Evolutionary conservation across 1,140 invertebrate species (phyloP), one percentile per base, ranked within the genome.

Genomic region (Brachionus paranguensis): DNA sequence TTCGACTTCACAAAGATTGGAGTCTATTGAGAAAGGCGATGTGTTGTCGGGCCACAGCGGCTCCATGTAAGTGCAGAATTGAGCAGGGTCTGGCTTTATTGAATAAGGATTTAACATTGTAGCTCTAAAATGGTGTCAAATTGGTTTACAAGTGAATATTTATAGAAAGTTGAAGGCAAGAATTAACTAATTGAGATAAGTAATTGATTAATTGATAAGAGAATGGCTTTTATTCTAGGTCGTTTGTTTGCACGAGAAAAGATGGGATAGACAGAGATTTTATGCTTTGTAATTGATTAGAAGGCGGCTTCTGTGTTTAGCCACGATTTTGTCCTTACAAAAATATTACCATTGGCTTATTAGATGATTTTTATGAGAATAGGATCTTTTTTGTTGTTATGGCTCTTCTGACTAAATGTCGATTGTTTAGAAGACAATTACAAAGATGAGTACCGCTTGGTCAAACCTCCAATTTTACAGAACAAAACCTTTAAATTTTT

Each of bases 151-250:
- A 68, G 29, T 68, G 27, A 68, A 33, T 14, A 68, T 68, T 33
- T 33, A 68, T 68, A 68, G 33, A 68, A 33, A 68, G 33, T 33
- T 14, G 29, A n/a, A 29, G 1, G 20, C 33, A 68, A 33, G 3
- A 68, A 68, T 33, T 68, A 37, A 10, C 29, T 33, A 68, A 33
- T 68, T 41, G 29, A 33, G 24, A 68, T 29, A 68, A 24, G 4
- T 68, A 41, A 68, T 68, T 68, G 65, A 68, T 68, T 68, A 68
- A 68, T 68, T 41, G 53, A 60, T 60, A 68, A 68, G 33, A 68
- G 65, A 33, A 41, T 68, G 33, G 60, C 17, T 24, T 68, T 33
- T 33, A 33, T 68, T 68, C n/a, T 68, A 68, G 65, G 65, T 68
- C 65, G 33, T 41, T 68, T 33, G 53, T 60, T 60, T 60, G 53